phyloP scores from a whole-genome alignment of 1,140 invertebrate species.

The Tribolium madens region DNA sequence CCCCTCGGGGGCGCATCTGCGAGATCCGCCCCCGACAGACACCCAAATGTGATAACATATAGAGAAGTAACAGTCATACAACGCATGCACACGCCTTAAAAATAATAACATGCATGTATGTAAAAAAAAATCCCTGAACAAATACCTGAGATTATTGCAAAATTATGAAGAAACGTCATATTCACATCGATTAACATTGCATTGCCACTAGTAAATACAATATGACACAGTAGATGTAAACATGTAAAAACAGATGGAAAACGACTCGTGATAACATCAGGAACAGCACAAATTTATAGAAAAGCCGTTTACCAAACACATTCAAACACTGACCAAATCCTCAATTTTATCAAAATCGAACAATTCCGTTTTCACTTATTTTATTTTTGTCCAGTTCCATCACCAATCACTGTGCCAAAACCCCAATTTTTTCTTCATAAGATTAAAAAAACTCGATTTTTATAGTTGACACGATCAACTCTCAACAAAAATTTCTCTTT shows the following conservation, averaged over 20 bases:
- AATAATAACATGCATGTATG: conserved; percentile 43
- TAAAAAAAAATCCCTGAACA: conserved; percentile 51
- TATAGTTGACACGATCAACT: conserved; percentile 22
- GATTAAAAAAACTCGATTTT: conserved; percentile 11
- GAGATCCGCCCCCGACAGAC: background rate
- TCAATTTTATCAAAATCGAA: conserved; percentile 16
- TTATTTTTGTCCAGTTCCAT: conserved; percentile 29
- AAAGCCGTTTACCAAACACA: conserved; percentile 43
- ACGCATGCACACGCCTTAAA: conserved; percentile 46
- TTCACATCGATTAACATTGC: conserved; percentile 53
- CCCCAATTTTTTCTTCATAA: conserved; percentile 29
- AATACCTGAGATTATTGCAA: conserved; percentile 54
- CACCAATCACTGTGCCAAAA: conserved; percentile 35
- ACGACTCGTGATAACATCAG: conserved; percentile 18
- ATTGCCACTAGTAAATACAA: conserved; percentile 53
- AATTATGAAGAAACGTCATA: conserved; percentile 43
- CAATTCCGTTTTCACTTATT: conserved; percentile 19
- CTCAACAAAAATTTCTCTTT: conserved; percentile 25
- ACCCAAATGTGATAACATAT: conserved; percentile 44
- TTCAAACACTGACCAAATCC: conserved; percentile 9
- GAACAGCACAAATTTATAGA: conserved; percentile 44
- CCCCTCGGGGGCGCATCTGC: background rate
- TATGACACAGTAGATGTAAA: conserved; percentile 45
- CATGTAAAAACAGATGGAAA: conserved; percentile 41
- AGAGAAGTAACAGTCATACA: conserved; percentile 52